A percentile compares a stretch with the other conserved stretches of the same genome.
phyloP scores from a whole-genome alignment of 2,888 invertebrate genomes.

The Drosophila nigritarsus region DNA sequence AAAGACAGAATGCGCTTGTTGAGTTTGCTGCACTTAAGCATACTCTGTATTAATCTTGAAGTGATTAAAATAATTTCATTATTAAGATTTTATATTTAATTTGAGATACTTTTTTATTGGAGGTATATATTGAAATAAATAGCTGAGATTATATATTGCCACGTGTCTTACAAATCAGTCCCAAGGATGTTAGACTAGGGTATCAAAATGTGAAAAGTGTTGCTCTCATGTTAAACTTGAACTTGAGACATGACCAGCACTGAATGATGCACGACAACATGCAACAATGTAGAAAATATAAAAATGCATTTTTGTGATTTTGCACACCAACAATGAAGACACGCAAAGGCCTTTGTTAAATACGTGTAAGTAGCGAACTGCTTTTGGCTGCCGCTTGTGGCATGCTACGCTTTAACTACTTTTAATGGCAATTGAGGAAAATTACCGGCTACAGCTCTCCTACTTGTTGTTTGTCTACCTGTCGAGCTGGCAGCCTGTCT shows the following conservation, averaged over 20 bases:
- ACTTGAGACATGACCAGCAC: slow-evolving; percentile 63
- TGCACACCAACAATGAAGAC: slow-evolving; percentile 39
- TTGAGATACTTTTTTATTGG: background rate
- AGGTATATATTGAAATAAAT: background rate
- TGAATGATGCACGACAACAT: slow-evolving; percentile 33
- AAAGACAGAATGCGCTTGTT: slow-evolving; percentile 2
- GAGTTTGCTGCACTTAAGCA: slow-evolving; percentile 1
- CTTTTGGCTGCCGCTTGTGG: slow-evolving; percentile 42
- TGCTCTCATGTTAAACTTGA: slow-evolving; percentile 64
- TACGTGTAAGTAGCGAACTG: slow-evolving; percentile 13
- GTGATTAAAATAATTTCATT: no score
- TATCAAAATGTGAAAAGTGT: slow-evolving; percentile 1
- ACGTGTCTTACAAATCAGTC: background rate
- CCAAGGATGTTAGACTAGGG: background rate
- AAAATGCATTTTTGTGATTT: slow-evolving; percentile 15
- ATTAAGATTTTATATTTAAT: background rate
- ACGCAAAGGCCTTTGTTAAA: slow-evolving; percentile 35
- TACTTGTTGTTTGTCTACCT: slow-evolving; percentile 13
- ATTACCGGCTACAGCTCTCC: slow-evolving; percentile 33
- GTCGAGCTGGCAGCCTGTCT: slow-evolving; percentile 4
- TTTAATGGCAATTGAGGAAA: slow-evolving; percentile 68
- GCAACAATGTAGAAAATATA: slow-evolving; percentile 56
- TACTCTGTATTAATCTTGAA: slow-evolving; percentile 15
- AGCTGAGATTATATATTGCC: background rate
- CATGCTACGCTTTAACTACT: slow-evolving; percentile 55